These are phyloP conservation scores for Petrolisthes manimaculis DNA, from an alignment of 2,888 invertebrate genomes.

Conservation along the genomic window DNA sequence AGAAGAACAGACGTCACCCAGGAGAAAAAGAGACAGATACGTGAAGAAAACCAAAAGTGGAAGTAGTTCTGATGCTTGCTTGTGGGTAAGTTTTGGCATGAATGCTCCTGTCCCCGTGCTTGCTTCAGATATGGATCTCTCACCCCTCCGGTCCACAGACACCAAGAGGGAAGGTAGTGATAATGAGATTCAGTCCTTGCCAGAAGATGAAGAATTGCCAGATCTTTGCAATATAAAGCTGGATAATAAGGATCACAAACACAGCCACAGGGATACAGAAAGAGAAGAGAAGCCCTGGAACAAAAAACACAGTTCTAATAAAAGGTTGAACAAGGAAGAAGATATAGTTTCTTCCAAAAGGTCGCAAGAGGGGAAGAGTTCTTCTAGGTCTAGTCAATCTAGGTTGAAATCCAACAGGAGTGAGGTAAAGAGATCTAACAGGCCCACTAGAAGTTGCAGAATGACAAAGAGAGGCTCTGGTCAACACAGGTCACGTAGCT, in stretches of 20 bases:
- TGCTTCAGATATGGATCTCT: slow-evolving; percentile 28
- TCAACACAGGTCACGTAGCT: too few relatives aligned
- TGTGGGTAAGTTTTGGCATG: slow-evolving; percentile 52
- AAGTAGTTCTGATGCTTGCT: slow-evolving; percentile 34
- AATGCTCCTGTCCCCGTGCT: slow-evolving; percentile 43
- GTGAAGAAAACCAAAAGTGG: slow-evolving; percentile 36
- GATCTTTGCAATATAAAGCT: not conserved
- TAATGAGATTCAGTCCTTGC: not conserved
- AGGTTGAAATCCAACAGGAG: too few relatives aligned
- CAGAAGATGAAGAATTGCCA: not conserved
- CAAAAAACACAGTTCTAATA: too few relatives aligned
- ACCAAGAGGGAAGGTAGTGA: not conserved
- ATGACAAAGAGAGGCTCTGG: too few relatives aligned
- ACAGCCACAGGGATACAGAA: too few relatives aligned
- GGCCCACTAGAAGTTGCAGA: too few relatives aligned
- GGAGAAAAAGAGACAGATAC: slow-evolving; percentile 35
- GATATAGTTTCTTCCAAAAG: too few relatives aligned
- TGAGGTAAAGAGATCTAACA: too few relatives aligned
- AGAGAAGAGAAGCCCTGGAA: too few relatives aligned
- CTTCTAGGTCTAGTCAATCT: too few relatives aligned
- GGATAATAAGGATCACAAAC: not conserved
- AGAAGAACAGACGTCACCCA: not conserved
- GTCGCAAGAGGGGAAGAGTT: too few relatives aligned
- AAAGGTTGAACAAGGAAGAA: too few relatives aligned
- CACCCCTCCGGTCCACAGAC: not conserved